phyloP scores from a whole-genome alignment of 1,140 invertebrate species.

The Oreohelix idahoensis region DNA sequence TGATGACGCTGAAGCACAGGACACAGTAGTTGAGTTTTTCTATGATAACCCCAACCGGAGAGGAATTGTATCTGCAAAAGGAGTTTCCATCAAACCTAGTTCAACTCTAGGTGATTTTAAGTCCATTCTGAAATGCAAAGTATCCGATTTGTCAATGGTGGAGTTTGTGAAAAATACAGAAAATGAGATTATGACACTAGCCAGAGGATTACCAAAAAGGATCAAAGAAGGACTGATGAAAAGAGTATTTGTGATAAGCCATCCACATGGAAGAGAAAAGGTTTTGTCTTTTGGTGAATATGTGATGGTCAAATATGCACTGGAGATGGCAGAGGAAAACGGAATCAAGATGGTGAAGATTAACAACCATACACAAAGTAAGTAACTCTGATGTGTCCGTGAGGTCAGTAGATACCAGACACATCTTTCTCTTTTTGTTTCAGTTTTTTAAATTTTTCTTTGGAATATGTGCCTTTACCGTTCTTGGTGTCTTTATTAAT shows the following conservation, averaged over 20 bases:
- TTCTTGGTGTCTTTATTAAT: no score
- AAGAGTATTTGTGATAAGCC: slow-evolving; percentile 1
- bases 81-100: neutral
- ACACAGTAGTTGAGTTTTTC: slow-evolving; percentile 17
- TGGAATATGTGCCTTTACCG: no score
- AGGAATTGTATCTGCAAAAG: neutral
- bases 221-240: slow-evolving; percentile 1
- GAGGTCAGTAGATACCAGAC: no score
- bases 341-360: neutral
- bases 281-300: slow-evolving; percentile 9
- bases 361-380: slow-evolving; percentile 17
- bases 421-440: neutral
- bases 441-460: neutral
- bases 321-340: neutral
- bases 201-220: neutral
- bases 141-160: neutral
- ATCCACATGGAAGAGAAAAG: slow-evolving; percentile 10
- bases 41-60: neutral
- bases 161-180: neutral
- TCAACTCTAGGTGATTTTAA: neutral
- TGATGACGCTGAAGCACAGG: neutral
- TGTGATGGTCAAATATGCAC: slow-evolving; percentile 4
- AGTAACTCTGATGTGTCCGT: neutral
- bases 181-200: neutral
- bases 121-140: neutral